These are phyloP conservation scores for Drosophila repletoides DNA, from an alignment of 1,140 invertebrate genomes.

Conservation along the genomic window DNA sequence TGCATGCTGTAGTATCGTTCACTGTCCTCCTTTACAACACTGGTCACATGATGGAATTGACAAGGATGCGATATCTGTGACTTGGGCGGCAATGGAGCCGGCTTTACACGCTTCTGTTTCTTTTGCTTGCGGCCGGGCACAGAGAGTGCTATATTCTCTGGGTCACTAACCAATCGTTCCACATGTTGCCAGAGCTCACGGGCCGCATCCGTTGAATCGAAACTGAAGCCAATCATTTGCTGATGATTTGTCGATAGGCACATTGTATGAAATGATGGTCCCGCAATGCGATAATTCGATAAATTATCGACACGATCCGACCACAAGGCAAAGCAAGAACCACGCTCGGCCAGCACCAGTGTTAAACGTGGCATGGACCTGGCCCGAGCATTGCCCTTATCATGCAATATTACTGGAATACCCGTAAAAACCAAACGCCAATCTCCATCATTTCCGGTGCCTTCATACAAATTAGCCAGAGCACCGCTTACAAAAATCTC, in stretches of 20 bases:
- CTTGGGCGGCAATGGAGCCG: slow-evolving; percentile 87
- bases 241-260: slow-evolving; percentile 85
- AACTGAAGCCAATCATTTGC: slow-evolving; percentile 87
- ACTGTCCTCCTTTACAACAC: slow-evolving; percentile 88
- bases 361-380: slow-evolving; percentile 88
- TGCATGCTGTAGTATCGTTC: slow-evolving; percentile 88
- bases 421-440: slow-evolving; percentile 92
- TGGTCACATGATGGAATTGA: slow-evolving; percentile 93
- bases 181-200: slow-evolving; percentile 88
- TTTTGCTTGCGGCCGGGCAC: slow-evolving; percentile 86
- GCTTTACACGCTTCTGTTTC: slow-evolving; percentile 83
- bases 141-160: slow-evolving; percentile 91
- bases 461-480: slow-evolving; percentile 90
- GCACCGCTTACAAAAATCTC: slow-evolving; percentile 91
- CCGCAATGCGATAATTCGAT: slow-evolving; percentile 86
- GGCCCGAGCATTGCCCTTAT: slow-evolving; percentile 89
- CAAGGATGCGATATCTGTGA: slow-evolving; percentile 93
- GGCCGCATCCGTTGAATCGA: slow-evolving; percentile 89
- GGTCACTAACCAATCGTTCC: slow-evolving; percentile 88
- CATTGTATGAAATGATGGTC: slow-evolving; percentile 92
- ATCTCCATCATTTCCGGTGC: slow-evolving; percentile 84
- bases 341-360: slow-evolving; percentile 91
- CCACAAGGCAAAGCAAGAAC: slow-evolving; percentile 94
- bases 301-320: slow-evolving; percentile 90
- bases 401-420: slow-evolving; percentile 91